Evolutionary conservation across 1,140 invertebrate genomes (phyloP), one percentile per base, ranked within the genome.

Genomic region (Chrysoperla carnea): DNA sequence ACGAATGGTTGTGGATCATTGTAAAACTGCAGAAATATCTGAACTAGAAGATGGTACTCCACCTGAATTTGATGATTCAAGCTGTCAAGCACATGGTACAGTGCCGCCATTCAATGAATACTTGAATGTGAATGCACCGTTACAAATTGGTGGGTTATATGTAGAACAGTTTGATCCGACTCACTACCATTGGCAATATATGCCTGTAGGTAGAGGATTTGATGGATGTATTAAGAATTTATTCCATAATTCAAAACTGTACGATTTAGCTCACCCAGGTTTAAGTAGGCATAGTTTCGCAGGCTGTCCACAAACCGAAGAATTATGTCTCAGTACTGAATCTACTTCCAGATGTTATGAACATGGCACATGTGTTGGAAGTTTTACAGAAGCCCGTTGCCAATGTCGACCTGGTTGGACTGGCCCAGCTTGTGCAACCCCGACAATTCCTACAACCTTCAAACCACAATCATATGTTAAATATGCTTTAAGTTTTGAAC

Each of bases 91-190:
- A 1, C 72, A 75, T 43, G 87, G 86, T 8, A 75, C 71, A 1
- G 88, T 96, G 47, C 88, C 88, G 9, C 88, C 90, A 2, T 95
- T 95, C 62, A 94, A 93, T 59, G 89, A 94, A 61, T 96, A 92
- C 55, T 67, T 98, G 4, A 97, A 98, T 66, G 89, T 97, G 0
- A 95, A 96, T 63, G 79, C 88, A 0, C 89, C 92, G 0, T 66
- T 97, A 17, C 91, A 97, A 68, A 71, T 98, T 37, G 92, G 92
- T 31, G 93, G 93, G 2, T 61, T 89, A 3, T 83, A 86, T 53
- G 76, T 88, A 12, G 82, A 88, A 52, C 79, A 84, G 48, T 84
- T 86, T 47, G 86, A 91, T 51, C 84, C 83, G 1, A 76, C 77
- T 8, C 75, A 83, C 41, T 92, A 88, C 56, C 77, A 81, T 48